Evolutionary conservation across 2,888 invertebrate genomes (phyloP).

Genomic region (Thymelicus lineola): DNA sequence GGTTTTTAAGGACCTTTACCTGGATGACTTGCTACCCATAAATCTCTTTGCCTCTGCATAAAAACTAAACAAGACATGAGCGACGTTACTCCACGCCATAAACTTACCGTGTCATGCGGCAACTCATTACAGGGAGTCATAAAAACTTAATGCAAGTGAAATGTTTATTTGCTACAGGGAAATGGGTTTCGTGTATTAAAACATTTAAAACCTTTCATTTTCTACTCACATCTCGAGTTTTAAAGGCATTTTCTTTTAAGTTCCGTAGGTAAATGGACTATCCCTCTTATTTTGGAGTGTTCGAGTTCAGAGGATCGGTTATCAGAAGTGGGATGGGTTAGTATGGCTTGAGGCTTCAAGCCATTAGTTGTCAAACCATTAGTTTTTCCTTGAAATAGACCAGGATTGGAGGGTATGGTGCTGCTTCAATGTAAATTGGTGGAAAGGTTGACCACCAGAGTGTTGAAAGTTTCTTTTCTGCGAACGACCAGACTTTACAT

Average conservation of each 20-base stretch:
- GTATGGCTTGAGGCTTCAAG: too few relatives aligned
- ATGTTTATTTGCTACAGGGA: conserved; percentile 14
- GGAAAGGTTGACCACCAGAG: too few relatives aligned
- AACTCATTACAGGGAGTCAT: conserved; percentile 6
- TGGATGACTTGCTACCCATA: background rate
- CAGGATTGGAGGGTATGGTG: too few relatives aligned
- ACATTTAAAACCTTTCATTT: conserved; percentile 8
- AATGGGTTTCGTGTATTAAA: conserved; percentile 14
- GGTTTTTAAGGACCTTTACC: background rate
- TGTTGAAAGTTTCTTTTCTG: too few relatives aligned
- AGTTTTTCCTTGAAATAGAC: too few relatives aligned
- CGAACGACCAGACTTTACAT: too few relatives aligned
- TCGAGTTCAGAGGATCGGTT: too few relatives aligned
- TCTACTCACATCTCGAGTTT: conserved; percentile 3
- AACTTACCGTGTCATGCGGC: conserved; percentile 3
- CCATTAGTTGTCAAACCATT: too few relatives aligned
- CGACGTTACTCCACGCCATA: background rate
- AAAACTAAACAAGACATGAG: background rate
- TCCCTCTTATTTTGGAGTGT: background rate
- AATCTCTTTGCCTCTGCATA: background rate
- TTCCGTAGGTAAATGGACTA: background rate
- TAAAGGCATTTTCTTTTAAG: background rate
- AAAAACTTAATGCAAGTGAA: conserved; percentile 15
- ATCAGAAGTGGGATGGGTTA: too few relatives aligned
- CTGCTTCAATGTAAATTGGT: too few relatives aligned